These are phyloP conservation scores for Drosophila diplacantha DNA, from an alignment of 2,888 invertebrate genomes.

Conservation along the genomic window DNA sequence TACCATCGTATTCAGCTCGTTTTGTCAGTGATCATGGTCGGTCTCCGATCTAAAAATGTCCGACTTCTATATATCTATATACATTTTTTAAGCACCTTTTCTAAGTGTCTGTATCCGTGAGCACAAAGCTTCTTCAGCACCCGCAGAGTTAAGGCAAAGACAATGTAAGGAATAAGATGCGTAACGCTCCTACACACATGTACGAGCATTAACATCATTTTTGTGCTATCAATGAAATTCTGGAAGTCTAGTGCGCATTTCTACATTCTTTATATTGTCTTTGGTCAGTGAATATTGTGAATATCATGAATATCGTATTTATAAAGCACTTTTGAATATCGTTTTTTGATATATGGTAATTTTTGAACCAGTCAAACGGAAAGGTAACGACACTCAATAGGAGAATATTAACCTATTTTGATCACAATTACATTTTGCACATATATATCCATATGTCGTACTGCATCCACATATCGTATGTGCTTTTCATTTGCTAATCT, in stretches of 20 bases:
- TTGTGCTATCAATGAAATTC: not conserved
- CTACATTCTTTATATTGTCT: not conserved
- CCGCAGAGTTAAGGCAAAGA: not conserved
- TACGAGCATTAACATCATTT: no score
- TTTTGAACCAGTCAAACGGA: not conserved
- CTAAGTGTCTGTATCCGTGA: constrained; percentile 8
- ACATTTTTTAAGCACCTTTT: constrained; percentile 7
- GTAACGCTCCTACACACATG: not conserved
- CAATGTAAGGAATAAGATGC: not conserved
- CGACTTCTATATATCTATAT: not conserved
- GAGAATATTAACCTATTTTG: not conserved
- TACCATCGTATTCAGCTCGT: not conserved
- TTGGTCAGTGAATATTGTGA: not conserved
- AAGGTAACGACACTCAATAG: not conserved
- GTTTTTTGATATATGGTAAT: not conserved
- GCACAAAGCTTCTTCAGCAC: constrained; percentile 20
- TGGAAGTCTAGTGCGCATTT: not conserved
- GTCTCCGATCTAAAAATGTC: not conserved
- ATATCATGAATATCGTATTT: not conserved
- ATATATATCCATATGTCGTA: constrained; percentile 1
- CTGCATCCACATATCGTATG: constrained; percentile 19
- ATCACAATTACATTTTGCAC: not conserved
- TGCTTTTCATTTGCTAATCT: constrained; percentile 40
- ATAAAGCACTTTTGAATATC: not conserved
- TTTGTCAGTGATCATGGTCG: not conserved